Conservation (phyloP, 2,888 invertebrate species). For the Caenorhabditis sp. region DNA sequence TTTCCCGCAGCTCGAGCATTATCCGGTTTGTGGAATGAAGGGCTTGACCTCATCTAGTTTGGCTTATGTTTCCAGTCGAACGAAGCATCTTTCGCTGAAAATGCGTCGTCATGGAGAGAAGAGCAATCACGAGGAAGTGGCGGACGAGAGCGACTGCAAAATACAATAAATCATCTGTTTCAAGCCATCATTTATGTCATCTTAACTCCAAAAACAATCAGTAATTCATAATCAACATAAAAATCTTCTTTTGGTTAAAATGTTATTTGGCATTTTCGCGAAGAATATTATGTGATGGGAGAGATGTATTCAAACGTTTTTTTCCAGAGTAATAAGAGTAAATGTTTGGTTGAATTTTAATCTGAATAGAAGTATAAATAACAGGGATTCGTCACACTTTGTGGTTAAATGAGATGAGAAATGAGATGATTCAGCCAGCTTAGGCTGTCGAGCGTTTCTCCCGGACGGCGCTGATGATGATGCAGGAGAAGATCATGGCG, state of each 20-base stretch:
- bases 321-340: no score
- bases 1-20: constrained; percentile 61
- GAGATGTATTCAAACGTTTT: no score
- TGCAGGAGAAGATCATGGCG: constrained; percentile 68
- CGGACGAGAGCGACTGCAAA: constrained; percentile 69
- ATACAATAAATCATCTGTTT: constrained; percentile 54
- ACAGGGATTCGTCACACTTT: background rate
- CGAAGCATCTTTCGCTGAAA: constrained; percentile 74
- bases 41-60: no score
- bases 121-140: constrained; percentile 50
- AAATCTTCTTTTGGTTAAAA: constrained; percentile 18
- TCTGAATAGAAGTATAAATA: background rate
- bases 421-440: background rate
- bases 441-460: constrained; percentile 54
- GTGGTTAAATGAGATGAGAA: background rate
- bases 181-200: background rate
- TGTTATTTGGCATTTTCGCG: constrained; percentile 24
- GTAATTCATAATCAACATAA: constrained; percentile 2
- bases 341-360: background rate
- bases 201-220: background rate
- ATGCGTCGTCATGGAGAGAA: constrained; percentile 72
- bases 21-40: constrained; percentile 42
- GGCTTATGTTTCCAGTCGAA: constrained; percentile 67
- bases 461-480: constrained; percentile 61
- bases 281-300: constrained; percentile 36